Evolutionary conservation across 2,888 invertebrate genomes (phyloP).

Genomic region (Scaptomyza reducta): DNA sequence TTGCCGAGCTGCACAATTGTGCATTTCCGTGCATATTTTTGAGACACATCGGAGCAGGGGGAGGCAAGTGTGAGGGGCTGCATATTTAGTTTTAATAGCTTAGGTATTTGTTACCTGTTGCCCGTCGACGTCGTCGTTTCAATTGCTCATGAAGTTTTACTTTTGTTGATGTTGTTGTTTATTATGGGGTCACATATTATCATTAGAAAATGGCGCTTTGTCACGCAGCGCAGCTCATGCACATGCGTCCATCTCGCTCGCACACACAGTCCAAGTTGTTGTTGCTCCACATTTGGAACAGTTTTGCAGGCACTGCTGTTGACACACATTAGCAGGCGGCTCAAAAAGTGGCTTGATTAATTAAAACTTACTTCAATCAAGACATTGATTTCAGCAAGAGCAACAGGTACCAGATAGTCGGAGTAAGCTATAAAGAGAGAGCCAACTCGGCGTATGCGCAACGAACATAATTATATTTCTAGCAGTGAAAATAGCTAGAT

Average conservation of each 20-base stretch:
- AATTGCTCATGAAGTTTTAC: conserved; percentile 64
- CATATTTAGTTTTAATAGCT: conserved; percentile 79
- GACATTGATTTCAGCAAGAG: conserved; percentile 42
- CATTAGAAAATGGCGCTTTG: conserved; percentile 83
- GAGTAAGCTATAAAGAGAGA: neutral
- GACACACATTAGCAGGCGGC: conserved; percentile 38
- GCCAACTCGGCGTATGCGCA: conserved; percentile 34
- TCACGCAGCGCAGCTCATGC: conserved; percentile 79
- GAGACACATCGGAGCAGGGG: conserved; percentile 14
- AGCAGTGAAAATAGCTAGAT: conserved; percentile 24
- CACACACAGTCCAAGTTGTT: conserved; percentile 18
- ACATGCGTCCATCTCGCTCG: conserved; percentile 47
- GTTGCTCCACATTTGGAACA: conserved; percentile 6
- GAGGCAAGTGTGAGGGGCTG: conserved; percentile 42
- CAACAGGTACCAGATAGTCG: neutral
- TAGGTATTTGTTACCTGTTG: conserved; percentile 80
- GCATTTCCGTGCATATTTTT: conserved; percentile 83
- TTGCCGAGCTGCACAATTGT: conserved; percentile 83
- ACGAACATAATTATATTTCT: conserved; percentile 19
- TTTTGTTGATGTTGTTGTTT: conserved; percentile 44
- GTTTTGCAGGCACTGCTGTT: conserved; percentile 5
- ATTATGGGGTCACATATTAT: conserved; percentile 79
- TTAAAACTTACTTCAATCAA: conserved; percentile 17
- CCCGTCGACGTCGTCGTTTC: conserved; percentile 52
- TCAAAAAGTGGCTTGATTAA: conserved; percentile 39